phyloP scores from a whole-genome alignment of 2,888 invertebrate species.

The Macropis europaea region DNA sequence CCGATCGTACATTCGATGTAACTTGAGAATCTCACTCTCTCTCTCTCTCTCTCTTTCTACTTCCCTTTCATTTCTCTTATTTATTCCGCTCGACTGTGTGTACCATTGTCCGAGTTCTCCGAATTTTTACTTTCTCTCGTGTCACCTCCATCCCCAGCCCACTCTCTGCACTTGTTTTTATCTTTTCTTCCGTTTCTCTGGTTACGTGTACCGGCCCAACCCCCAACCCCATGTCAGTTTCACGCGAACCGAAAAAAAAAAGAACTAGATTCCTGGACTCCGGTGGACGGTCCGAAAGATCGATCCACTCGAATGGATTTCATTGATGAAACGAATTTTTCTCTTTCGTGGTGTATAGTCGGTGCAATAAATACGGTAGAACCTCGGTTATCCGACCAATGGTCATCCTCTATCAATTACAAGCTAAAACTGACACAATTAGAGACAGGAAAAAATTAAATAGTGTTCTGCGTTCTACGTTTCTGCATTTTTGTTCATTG shows the following conservation, averaged over 20 bases:
- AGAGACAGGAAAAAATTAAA: too few species aligned
- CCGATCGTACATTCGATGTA: slow-evolving; percentile 35
- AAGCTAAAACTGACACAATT: too few species aligned
- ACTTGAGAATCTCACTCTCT: slow-evolving; percentile 16
- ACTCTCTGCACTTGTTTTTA: slow-evolving; percentile 9
- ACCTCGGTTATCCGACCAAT: too few species aligned
- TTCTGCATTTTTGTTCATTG: too few species aligned
- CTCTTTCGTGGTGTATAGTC: too few species aligned
- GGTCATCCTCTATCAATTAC: too few species aligned
- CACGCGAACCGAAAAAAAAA: neutral
- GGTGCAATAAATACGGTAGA: too few species aligned
- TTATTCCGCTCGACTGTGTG: slow-evolving; percentile 37
- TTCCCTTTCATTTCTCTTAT: slow-evolving; percentile 19
- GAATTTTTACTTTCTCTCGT: slow-evolving; percentile 39
- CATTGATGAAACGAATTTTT: too few species aligned
- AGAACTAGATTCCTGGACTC: neutral
- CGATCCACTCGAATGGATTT: too few species aligned
- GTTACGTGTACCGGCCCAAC: neutral
- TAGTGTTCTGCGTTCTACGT: too few species aligned
- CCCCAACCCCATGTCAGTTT: neutral
- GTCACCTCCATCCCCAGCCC: slow-evolving; percentile 37
- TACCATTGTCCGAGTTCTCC: slow-evolving; percentile 44
- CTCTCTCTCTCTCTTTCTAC: slow-evolving; percentile 6
- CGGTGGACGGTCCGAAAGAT: neutral
- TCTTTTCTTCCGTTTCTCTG: slow-evolving; percentile 8